Evolutionary conservation across 2,113 vertebrate species (phyloP).

Genomic region (Numida meleagris): DNA sequence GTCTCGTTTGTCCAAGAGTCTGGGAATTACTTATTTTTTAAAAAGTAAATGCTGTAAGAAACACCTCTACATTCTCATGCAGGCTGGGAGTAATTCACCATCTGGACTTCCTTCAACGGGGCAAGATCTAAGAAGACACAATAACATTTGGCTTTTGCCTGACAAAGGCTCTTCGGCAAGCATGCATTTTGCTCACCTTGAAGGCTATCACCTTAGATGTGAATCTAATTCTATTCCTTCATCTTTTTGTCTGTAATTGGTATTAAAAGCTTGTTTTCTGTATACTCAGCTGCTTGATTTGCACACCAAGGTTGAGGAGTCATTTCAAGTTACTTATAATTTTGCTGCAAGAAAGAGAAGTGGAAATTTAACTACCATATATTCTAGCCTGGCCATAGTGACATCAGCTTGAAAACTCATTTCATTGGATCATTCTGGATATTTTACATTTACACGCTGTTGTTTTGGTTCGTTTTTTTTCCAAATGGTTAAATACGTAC

Average conservation of each 20-base stretch:
- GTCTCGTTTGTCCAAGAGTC: neutral
- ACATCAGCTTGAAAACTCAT: slow-evolving; percentile 72
- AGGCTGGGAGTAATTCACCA: neutral
- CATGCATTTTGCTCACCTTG: slow-evolving; percentile 65
- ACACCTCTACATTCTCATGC: neutral
- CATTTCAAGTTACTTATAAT: slow-evolving; percentile 44
- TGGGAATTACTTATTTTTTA: neutral
- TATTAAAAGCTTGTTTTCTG: slow-evolving; percentile 32
- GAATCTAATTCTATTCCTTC: slow-evolving; percentile 22
- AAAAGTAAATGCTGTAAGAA: neutral
- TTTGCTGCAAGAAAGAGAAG: slow-evolving; percentile 45
- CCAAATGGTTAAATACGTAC: neutral
- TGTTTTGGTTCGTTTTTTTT: too few relatives aligned
- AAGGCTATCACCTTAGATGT: slow-evolving; percentile 50
- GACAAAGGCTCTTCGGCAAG: slow-evolving; percentile 55
- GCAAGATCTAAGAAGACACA: neutral
- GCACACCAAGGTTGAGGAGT: slow-evolving; percentile 3
- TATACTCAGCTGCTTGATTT: slow-evolving; percentile 45
- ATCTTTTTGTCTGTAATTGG: neutral
- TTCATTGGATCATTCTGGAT: slow-evolving; percentile 52
- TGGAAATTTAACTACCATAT: slow-evolving; percentile 32
- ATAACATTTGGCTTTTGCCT: neutral
- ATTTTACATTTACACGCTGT: slow-evolving; percentile 34
- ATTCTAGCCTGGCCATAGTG: slow-evolving; percentile 47
- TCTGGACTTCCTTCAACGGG: neutral